Evolutionary conservation across 1,140 invertebrate species (phyloP).

Genomic region (Drosophila jambulina): DNA sequence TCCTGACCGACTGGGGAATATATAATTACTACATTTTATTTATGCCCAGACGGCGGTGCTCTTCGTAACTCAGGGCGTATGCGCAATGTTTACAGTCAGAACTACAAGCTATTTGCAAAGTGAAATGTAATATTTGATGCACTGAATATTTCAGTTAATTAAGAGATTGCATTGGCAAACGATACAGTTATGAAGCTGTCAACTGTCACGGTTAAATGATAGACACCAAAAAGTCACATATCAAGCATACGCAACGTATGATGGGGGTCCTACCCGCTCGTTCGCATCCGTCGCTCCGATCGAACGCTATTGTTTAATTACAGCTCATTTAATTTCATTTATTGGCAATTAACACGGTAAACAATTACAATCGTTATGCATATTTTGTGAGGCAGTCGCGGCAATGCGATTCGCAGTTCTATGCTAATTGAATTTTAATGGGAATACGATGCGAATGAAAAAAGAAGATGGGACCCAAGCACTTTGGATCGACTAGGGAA

Average conservation of each 20-base stretch:
- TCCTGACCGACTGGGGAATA: neutral
- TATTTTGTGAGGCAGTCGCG: constrained; percentile 30
- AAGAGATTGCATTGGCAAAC: constrained; percentile 19
- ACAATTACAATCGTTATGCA: constrained; percentile 38
- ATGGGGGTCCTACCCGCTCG: neutral
- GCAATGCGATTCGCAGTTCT: constrained; percentile 19
- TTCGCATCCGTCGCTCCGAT: constrained; percentile 7
- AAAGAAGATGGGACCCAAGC: neutral
- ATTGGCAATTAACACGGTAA: constrained; percentile 57
- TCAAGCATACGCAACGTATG: constrained; percentile 34
- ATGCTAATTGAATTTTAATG: constrained; percentile 65
- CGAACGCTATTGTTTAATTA: constrained; percentile 49
- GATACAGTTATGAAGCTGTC: constrained; percentile 21
- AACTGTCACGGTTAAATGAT: constrained; percentile 20
- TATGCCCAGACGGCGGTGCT: constrained; percentile 4
- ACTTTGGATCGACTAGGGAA: neutral
- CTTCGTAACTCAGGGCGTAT: constrained; percentile 19
- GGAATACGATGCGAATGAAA: neutral
- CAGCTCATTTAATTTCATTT: constrained; percentile 54
- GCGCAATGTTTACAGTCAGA: constrained; percentile 11
- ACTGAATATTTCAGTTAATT: constrained; percentile 33
- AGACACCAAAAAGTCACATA: constrained; percentile 21
- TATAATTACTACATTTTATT: constrained; percentile 23
- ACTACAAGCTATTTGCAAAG: neutral
- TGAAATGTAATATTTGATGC: constrained; percentile 17